A percentile compares a stretch with the other conserved stretches of the same genome.
Evolutionary conservation across 2,888 invertebrate species (phyloP).

Genomic region (Matsumyia berberina): DNA sequence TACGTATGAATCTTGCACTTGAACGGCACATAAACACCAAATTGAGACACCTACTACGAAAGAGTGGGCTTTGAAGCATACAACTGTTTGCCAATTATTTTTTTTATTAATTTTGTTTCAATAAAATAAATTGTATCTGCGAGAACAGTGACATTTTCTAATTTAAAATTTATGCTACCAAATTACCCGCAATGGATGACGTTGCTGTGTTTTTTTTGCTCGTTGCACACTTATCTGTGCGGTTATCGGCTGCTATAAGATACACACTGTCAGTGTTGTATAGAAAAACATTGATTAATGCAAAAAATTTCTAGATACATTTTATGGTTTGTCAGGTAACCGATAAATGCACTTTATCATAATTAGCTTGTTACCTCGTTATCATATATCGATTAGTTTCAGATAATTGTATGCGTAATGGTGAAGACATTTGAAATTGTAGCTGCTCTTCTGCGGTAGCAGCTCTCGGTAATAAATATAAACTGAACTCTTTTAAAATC

Average conservation of each 20-base stretch:
- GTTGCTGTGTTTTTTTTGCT: background rate
- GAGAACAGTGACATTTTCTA: conserved; percentile 38
- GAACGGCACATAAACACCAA: conserved; percentile 70
- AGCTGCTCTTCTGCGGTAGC: too few species aligned
- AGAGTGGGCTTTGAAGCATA: conserved; percentile 24
- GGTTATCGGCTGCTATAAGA: conserved; percentile 6
- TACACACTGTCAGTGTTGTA: background rate
- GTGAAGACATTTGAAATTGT: too few species aligned
- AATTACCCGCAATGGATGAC: conserved; percentile 21
- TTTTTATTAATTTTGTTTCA: conserved; percentile 51
- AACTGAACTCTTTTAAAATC: too few species aligned
- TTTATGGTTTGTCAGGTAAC: background rate
- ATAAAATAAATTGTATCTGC: conserved; percentile 31
- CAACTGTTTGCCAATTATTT: conserved; percentile 42
- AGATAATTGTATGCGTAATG: too few species aligned
- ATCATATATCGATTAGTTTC: too few species aligned
- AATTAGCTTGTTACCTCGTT: background rate
- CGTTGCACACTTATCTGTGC: background rate
- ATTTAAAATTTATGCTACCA: conserved; percentile 46
- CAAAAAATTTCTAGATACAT: background rate
- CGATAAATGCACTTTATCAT: background rate
- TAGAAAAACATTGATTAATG: background rate
- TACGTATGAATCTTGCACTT: conserved; percentile 66
- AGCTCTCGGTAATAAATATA: too few species aligned
- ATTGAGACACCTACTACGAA: conserved; percentile 54